These are phyloP conservation scores for Timandra comae DNA, from an alignment of 2,888 invertebrate species.

Conservation along the genomic window DNA sequence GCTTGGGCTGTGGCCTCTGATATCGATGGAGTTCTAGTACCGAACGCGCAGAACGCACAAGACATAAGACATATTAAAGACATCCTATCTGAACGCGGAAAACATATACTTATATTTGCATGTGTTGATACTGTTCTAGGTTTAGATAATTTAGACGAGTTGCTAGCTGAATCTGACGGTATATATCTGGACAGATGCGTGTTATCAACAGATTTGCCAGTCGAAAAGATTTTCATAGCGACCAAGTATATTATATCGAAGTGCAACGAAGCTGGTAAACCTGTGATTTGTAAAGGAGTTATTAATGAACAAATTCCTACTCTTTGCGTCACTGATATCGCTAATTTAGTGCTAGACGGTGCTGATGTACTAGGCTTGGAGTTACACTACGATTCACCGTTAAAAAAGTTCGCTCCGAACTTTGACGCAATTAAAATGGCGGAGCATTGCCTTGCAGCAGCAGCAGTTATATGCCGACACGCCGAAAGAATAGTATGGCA, in stretches of 20 bases:
- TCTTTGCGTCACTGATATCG: slow-evolving; percentile 90
- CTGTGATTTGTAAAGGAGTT: slow-evolving; percentile 92
- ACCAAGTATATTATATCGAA: slow-evolving; percentile 91
- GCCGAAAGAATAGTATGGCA: slow-evolving; percentile 92
- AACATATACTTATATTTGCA: slow-evolving; percentile 60
- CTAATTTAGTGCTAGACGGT: slow-evolving; percentile 93
- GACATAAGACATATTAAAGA: slow-evolving; percentile 49
- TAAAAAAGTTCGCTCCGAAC: slow-evolving; percentile 47
- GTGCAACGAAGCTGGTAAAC: slow-evolving; percentile 90
- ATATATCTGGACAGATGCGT: slow-evolving; percentile 92
- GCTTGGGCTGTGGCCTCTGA: slow-evolving; percentile 63
- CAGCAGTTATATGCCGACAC: slow-evolving; percentile 87
- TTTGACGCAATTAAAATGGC: slow-evolving; percentile 58
- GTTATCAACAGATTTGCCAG: slow-evolving; percentile 89
- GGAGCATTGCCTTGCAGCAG: slow-evolving; percentile 82
- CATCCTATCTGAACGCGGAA: slow-evolving; percentile 52
- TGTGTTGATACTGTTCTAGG: slow-evolving; percentile 53
- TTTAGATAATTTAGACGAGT: slow-evolving; percentile 80
- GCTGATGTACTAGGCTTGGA: slow-evolving; percentile 91
- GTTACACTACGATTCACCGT: slow-evolving; percentile 65
- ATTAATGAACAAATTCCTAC: slow-evolving; percentile 88
- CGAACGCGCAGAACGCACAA: slow-evolving; percentile 42
- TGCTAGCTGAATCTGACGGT: slow-evolving; percentile 87
- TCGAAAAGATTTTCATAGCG: slow-evolving; percentile 91
- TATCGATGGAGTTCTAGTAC: slow-evolving; percentile 57